phyloP scores from a whole-genome alignment of 1,140 invertebrate species.

The Drosophila paulistorum region DNA sequence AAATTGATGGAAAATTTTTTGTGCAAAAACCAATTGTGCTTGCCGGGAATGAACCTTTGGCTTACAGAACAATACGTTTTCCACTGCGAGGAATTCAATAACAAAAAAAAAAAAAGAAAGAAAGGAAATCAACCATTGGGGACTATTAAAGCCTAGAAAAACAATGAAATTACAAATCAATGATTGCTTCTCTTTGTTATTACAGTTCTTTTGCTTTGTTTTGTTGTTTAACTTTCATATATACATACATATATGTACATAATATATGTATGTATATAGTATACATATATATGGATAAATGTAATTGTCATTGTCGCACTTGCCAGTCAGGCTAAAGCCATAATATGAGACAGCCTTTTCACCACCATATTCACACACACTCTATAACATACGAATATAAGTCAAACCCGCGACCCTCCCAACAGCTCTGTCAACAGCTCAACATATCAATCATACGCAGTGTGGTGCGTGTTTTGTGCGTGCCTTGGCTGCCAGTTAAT shows the following conservation, averaged over 20 bases:
- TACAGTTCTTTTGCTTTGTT: conserved; percentile 7
- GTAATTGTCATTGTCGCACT: conserved; percentile 60
- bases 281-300: conserved; percentile 41
- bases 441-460: conserved; percentile 79
- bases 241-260: conserved; percentile 23
- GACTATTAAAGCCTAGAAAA: conserved; percentile 8
- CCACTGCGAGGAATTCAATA: neutral
- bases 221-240: conserved; percentile 17
- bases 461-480: conserved; percentile 64
- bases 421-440: conserved; percentile 69
- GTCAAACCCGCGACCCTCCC: conserved; percentile 20
- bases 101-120: neutral
- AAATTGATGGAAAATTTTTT: conserved; percentile 51
- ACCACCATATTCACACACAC: neutral
- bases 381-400: neutral
- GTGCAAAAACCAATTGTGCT: neutral
- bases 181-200: conserved; percentile 2
- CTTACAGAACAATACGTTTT: neutral
- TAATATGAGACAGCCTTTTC: conserved; percentile 9
- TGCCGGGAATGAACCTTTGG: neutral
- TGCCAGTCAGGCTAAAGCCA: conserved; percentile 17
- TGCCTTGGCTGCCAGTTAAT: conserved; percentile 38
- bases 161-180: conserved; percentile 13
- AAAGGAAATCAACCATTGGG: conserved; percentile 29
- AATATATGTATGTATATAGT: conserved; percentile 17